These are phyloP conservation scores for Arvicanthis niloticus DNA, from an alignment of 2,113 vertebrate genomes.

Conservation along the genomic window DNA sequence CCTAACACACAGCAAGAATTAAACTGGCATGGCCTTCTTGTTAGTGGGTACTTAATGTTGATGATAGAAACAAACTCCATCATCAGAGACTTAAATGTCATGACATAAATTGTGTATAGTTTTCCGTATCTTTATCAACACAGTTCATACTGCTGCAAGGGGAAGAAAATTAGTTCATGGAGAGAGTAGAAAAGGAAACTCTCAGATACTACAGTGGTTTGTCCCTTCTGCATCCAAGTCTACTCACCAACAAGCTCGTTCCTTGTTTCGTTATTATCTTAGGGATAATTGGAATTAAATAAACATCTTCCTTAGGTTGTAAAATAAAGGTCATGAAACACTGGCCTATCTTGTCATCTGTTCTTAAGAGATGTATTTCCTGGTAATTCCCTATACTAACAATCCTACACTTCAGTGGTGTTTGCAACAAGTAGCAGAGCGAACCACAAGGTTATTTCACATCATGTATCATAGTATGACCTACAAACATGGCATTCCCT, in stretches of 20 bases:
- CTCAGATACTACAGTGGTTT: not conserved
- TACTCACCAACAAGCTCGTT: not conserved
- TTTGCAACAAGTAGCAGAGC: slow-evolving; percentile 3
- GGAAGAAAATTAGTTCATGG: slow-evolving; percentile 29
- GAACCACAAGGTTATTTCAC: not conserved
- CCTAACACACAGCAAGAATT: slow-evolving; percentile 4
- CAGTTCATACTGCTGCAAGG: not conserved
- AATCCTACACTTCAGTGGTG: not conserved
- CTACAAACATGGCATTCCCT: not conserved
- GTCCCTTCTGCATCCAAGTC: not conserved
- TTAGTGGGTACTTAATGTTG: not conserved
- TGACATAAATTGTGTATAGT: not conserved
- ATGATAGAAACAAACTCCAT: not conserved
- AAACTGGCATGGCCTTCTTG: not conserved
- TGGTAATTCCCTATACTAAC: not conserved
- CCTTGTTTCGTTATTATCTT: not conserved
- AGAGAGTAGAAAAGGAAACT: not conserved
- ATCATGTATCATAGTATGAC: not conserved
- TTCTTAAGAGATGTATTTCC: slow-evolving; percentile 37
- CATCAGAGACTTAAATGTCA: not conserved
- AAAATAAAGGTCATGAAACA: slow-evolving; percentile 38
- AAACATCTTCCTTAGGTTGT: not conserved
- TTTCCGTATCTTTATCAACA: slow-evolving; percentile 54
- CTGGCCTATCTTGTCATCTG: not conserved
- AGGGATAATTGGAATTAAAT: slow-evolving; percentile 36